Base-by-base conservation (phyloP, 1,140 invertebrate genomes). In the Drosophila sechellia region DNA sequence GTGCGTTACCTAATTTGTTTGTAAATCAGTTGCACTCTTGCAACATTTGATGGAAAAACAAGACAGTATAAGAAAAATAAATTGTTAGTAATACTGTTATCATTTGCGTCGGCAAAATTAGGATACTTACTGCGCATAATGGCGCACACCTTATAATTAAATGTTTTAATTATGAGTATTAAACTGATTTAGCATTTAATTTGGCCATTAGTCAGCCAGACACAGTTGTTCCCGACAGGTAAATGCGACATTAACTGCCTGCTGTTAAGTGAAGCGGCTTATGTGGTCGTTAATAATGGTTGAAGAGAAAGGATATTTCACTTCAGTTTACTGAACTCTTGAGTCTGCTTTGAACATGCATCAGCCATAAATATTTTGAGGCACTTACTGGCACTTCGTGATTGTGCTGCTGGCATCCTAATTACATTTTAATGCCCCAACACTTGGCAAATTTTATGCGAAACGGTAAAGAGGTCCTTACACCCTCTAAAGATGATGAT, bases 391-490 rank as follows among this genome's bases (percentile, higher is more conserved):
- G n/a, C 34, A 39, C 12, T 15, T 45, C 27, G 13, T 27, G 48
- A 35, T 20, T 70, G 31, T 31, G 31, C 39, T 71, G 73, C 45
- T 61, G 52, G 42, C 39, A 77, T 57, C 65, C 74, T 78, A 78
- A 78, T 78, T 78, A 78, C 75, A 78, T 78, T 78, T 78, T 78
- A 77, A 78, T 78, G 75, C 57, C 37, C 46, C 34, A 13, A 40
- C 72, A 76, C 61, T 60, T 76, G 63, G 20, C 49, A 76, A 31
- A 34, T 54, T 76, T 76, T 68, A 68, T 68, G 64, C n/a, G 43
- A 70, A 71, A 40, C 64, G 65, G 65, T 71, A 71, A 71, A 53
- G 64, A 70, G 42, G 39, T 68, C 37, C 64, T 68, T 65, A 71
- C 4, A 34, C 17, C n/a, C 10, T n/a, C 35, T 57, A n/a, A 25